Conservation (phyloP, 2,888 invertebrate species). For the Hydraecia micacea region DNA sequence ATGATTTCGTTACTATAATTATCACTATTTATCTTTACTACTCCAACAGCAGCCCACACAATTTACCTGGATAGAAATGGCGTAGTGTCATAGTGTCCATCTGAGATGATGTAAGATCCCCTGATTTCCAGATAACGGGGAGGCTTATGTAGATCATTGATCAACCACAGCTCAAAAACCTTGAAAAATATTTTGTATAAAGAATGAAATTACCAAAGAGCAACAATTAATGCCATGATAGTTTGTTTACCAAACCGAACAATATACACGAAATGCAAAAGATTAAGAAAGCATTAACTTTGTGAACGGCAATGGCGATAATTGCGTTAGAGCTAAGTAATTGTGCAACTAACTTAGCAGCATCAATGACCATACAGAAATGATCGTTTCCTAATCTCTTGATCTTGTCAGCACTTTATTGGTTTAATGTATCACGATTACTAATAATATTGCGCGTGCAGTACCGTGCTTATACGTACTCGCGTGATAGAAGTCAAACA, state of each 20-base stretch:
- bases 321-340: conserved; percentile 18
- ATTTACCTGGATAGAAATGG: not conserved
- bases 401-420: conserved; percentile 22
- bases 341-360: conserved; percentile 36
- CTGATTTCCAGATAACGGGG: not conserved
- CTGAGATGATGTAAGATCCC: not conserved
- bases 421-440: not conserved
- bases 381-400: conserved; percentile 11
- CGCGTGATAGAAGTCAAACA: not conserved
- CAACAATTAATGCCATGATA: conserved; percentile 13
- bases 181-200: conserved; percentile 1
- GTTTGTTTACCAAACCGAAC: conserved; percentile 15
- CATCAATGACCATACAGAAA: conserved; percentile 29
- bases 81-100: not conserved
- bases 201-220: conserved; percentile 1
- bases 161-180: not conserved
- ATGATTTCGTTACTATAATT: not conserved
- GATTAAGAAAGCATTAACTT: conserved; percentile 41
- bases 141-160: not conserved
- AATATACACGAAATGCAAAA: conserved; percentile 21
- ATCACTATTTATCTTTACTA: conserved; percentile 4
- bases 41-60: not conserved
- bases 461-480: not conserved
- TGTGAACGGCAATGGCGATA: conserved; percentile 33
- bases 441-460: not conserved